Conservation (phyloP, 2,888 invertebrate genomes). For the Lissocephala sabroskyi region DNA sequence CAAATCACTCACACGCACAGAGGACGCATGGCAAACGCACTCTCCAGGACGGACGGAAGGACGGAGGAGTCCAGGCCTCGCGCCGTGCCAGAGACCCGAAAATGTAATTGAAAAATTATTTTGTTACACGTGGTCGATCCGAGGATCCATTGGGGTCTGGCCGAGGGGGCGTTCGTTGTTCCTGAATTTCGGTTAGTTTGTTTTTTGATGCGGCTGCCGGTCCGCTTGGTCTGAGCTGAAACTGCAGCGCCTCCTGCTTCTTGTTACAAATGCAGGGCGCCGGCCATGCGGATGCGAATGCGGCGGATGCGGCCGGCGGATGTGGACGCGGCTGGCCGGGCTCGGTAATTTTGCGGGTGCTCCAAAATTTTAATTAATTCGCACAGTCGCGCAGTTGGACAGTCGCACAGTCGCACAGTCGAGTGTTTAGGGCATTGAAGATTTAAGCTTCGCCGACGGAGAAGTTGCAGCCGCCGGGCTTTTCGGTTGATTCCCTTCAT, state of each 20-base stretch:
- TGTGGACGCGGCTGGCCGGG: not conserved
- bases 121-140: slow-evolving; percentile 47
- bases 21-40: not conserved
- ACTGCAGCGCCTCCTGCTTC: no score
- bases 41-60: not conserved
- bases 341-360: slow-evolving; percentile 48
- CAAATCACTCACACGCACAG: slow-evolving; percentile 18
- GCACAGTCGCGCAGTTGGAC: not conserved
- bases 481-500: slow-evolving; percentile 6
- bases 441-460: not conserved
- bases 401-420: not conserved
- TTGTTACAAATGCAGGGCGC: not conserved
- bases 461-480: not conserved
- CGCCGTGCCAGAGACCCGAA: slow-evolving; percentile 38
- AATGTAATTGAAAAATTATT: slow-evolving; percentile 64
- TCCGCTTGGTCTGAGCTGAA: not conserved
- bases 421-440: not conserved
- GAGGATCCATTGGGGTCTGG: no score
- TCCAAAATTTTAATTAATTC: slow-evolving; percentile 56
- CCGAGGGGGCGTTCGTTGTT: no score
- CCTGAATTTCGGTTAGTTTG: not conserved
- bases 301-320: slow-evolving; percentile 2
- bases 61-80: not conserved
- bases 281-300: slow-evolving; percentile 13
- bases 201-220: not conserved